Evolutionary conservation across 2,888 invertebrate genomes (phyloP), one percentile per base, ranked within the genome.

Genomic region (Cantharis lateralis): DNA sequence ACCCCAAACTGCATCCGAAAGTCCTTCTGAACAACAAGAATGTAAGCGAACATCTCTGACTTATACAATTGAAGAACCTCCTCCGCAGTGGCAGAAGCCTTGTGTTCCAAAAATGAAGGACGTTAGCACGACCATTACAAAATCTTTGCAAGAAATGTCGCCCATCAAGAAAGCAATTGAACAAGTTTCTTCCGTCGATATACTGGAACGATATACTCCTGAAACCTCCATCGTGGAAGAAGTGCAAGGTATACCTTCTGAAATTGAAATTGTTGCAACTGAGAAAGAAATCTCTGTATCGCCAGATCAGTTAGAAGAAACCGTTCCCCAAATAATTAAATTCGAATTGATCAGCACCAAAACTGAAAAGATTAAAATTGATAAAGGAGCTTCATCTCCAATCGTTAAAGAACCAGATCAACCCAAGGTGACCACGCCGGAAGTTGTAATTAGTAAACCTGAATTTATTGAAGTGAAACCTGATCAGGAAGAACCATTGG

Each of bases 231-330:
- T 48, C 48, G 9, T 48, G 82, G 72, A 79, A 80, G 74, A 78
- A 74, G 81, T 83, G 82, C 81, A 66, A 73, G 64, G 15, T 24
- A 71, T 76, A 77, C 77, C 80, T 62, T 9, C 24, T 9, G 48
- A n/a, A 48, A n/a, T 48, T 48, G 2, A 48, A 28, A 28, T 28
- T 26, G 26, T 26, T 28, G 0, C 10, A 28, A 3, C 10, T 11
- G 26, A 28, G 4, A 11, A 28, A 28, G 26, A 2, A 10, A 28
- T 10, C 10, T 28, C 26, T 28, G 10, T 11, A 10, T 11, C 26
- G 0, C 5, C 32, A 5, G 1, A 2, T 13, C 32, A 7, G 7
- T 13, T 4, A 13, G 20, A 32, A 13, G 32, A 32, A 32, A 1
- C 48, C 48, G n/a, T 7, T 1, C 48, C 48, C 7, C 5, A 48